Evolutionary conservation across 2,113 vertebrate genomes (phyloP), one percentile per base, ranked within the genome.

Genomic region (Riparia riparia): DNA sequence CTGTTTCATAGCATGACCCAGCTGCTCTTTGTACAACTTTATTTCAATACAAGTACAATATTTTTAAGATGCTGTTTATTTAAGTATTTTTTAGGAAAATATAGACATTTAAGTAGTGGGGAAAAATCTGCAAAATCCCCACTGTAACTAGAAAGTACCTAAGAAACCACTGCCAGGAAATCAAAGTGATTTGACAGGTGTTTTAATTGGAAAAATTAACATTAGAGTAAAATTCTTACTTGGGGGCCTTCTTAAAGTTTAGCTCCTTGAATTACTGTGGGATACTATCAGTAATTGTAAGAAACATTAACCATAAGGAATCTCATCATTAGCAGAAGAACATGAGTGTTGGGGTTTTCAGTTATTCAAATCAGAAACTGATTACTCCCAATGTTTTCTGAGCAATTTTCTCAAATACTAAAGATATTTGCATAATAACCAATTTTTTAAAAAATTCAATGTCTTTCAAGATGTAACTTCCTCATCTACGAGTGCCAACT

Each of bases 301-400:
- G 31, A n/a, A 79, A 61, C 10, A 49, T 74, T 41, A 83, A 49
- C 41, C 14, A 81, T 25, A n/a, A 83, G 17, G 50, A 89, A 72
- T 10, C 31, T 45, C 42, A 71, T 68, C 29, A 39, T 37, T 61
- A 88, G 22, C 12, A 56, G 61, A 79, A 74, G 7, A 87, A 60
- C 15, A 63, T 0, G 2, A 74, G 51, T 79, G 11, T 3, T 45
- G 51, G 2, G 0, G 0, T 42, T 77, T 83, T 42, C 29, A 64
- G 50, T 80, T 68, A 82, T 37, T 90, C 44, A 64, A 12, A 82
- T 76, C n/a, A 90, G 37, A 79, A 89, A 47, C 9, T 44, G 51
- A 82, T 58, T 85, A 69, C 4, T 76, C 49, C 9, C 32, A 31
- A 78, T 71, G 20, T 39, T 95, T 95, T 66, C 64, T 51, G 32